Evolutionary conservation across 2,888 invertebrate genomes (phyloP).

Genomic region (Tenthredo amoena): DNA sequence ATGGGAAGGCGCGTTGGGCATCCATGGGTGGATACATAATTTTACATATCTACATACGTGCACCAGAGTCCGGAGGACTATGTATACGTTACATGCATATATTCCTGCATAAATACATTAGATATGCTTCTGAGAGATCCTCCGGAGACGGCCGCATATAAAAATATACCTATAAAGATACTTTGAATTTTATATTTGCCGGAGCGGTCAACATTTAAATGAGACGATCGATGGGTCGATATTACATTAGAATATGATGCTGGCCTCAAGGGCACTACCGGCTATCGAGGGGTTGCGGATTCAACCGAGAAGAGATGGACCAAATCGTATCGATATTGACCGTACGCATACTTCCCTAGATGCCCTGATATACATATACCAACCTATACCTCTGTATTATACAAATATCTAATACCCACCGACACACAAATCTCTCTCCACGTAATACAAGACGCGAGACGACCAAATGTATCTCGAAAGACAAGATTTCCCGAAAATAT

Average conservation of each 20-base stretch:
- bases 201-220: conserved; percentile 75
- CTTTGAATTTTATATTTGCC: conserved; percentile 75
- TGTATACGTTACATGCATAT: conserved; percentile 66
- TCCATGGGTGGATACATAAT: conserved; percentile 60
- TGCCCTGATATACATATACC: background rate
- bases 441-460: background rate
- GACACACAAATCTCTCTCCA: background rate
- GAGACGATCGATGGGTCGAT: conserved; percentile 69
- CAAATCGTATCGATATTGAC: conserved; percentile 49
- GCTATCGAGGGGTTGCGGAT: conserved; percentile 61
- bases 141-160: conserved; percentile 66
- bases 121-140: conserved; percentile 62
- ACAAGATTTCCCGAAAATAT: background rate
- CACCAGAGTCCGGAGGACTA: conserved; percentile 55
- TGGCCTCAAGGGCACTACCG: conserved; percentile 40
- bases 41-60: conserved; percentile 62
- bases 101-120: conserved; percentile 75
- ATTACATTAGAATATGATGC: conserved; percentile 64
- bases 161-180: conserved; percentile 74
- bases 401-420: background rate
- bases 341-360: background rate
- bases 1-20: conserved; percentile 33
- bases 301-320: conserved; percentile 43
- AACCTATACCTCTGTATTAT: background rate
- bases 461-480: background rate